Base-by-base conservation (phyloP, 2,888 invertebrate species). In the Ametastegia equiseti region DNA sequence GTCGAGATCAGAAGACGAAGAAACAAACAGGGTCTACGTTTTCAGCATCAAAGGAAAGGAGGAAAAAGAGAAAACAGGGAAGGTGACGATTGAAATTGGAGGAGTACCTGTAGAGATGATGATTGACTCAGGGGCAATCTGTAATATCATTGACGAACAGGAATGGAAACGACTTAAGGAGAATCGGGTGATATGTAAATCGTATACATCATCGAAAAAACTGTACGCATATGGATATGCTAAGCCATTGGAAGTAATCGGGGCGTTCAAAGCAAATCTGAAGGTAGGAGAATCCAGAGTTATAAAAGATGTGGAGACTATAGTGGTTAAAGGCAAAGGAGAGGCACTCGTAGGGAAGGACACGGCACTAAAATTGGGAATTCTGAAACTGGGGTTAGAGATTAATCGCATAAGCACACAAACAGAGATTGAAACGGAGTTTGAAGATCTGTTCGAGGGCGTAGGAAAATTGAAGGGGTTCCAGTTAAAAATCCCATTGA, bases 401-500 rank as follows among this genome's bases (percentile, higher is more conserved):
- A 57, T 80, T 47, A 50, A 63, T 23, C 13, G 5, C 47, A 42
- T 81, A 75, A 50, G 77, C 47, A 54, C 5, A 54, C 47, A 23
- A 6, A 47, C 67, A 50, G 27, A 71, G 11, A 7, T 67, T 19
- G 47, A 30, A 15, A 67, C 77, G 47, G 78, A 47, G 23, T 57
- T 63, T 23, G 50, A 77, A 23, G 33, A 82, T 19, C 45, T 57
- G 36, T 83, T 82, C 33, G 13, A 80, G 6, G 80, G 83, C 11
- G 54, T 83, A n/a, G 82, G 82, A 13, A 82, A 82, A 71, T 60
- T 81, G 50, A 82, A 81, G 57, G 30, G 80, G 50, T 81, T 80
- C 36, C 42, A 75, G 33, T 19, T 83, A 23, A 27, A 73, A 5
- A 45, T 83, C 30, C 83, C 77, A 13, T 80, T 82, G 23, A 71